These are phyloP conservation scores for Aleadryas rufinucha DNA, from an alignment of 2,113 vertebrate genomes.

Conservation along the genomic window DNA sequence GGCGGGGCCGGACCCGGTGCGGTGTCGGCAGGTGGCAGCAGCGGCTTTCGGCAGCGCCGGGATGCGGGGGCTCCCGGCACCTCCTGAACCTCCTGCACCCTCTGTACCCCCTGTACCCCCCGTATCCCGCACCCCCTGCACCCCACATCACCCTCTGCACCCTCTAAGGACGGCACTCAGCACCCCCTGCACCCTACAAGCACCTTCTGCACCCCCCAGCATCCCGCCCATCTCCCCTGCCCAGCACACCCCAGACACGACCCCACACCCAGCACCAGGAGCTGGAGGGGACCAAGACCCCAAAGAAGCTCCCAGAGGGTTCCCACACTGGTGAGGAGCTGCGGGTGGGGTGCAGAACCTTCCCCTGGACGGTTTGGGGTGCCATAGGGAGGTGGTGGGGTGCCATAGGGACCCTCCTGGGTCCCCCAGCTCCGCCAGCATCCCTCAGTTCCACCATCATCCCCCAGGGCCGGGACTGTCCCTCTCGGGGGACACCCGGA, in stretches of 20 bases:
- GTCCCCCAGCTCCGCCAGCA: accelerated
- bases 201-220: not conserved
- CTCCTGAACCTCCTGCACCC: accelerated
- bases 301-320: accelerated
- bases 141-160: not conserved
- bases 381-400: not conserved
- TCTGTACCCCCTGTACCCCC: too few species aligned
- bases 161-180: not conserved
- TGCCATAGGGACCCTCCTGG: not conserved
- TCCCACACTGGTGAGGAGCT: accelerated
- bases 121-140: too few species aligned
- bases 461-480: not conserved
- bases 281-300: accelerated
- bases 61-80: not conserved
- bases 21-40: constrained; percentile 24
- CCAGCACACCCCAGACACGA: not conserved
- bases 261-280: not conserved
- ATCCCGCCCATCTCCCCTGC: too few species aligned
- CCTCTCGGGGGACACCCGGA: not conserved
- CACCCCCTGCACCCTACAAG: not conserved
- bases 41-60: not conserved
- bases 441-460: accelerated
- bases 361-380: not conserved
- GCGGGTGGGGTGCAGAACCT: not conserved
- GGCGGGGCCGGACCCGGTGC: not conserved